Base-by-base conservation (phyloP, 2,888 invertebrate genomes). In the Hirudinaria manillensis region DNA sequence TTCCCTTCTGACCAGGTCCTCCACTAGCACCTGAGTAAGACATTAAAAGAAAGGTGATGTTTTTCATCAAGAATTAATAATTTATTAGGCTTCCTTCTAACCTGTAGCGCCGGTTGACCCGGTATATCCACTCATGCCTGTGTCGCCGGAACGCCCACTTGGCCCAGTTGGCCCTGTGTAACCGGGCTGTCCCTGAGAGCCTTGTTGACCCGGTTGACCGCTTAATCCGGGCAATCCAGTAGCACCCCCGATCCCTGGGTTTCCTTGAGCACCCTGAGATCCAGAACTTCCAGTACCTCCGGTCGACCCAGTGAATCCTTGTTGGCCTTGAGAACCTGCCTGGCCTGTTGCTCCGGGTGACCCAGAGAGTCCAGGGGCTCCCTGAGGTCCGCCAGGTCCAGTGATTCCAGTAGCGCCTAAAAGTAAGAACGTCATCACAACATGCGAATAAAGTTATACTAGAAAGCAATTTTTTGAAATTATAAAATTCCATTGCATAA, bases 71-170 rank as follows among this genome's bases (percentile, higher is more conserved):
- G 13, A 45, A 45, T 38, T 6, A 38, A 16, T 45, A 45, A 4
- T 45, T 45, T 6, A 16, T 45, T 45, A 16, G 16, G 45, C 45
- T 45, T 75, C 75, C 34, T 76, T 45, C 53, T 56, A 13, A 38
- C 78, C 72, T 27, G 29, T 29, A 36, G 76, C 75, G 51, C 76
- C 80, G 77, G 0, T 88, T 85, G 45, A n/a, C 34, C 77, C 75
- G 32, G 56, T 55, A 19, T 61, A 72, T 53, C 76, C 78, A 19
- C 66, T 74, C 71, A 36, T 51, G 10, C 78, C 78, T 32, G 72
- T 70, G 19, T 68, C 61, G 29, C 79, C 79, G 19, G 36, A 21
- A 6, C 29, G 27, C 24, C 79, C 78, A 32, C n/a, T 67, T 73
- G 68, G 38, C 24, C 78, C 78, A 65, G 70, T 21, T 19, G 72